phyloP scores from a whole-genome alignment of 1,140 invertebrate species.

The Charaxes varanes region DNA sequence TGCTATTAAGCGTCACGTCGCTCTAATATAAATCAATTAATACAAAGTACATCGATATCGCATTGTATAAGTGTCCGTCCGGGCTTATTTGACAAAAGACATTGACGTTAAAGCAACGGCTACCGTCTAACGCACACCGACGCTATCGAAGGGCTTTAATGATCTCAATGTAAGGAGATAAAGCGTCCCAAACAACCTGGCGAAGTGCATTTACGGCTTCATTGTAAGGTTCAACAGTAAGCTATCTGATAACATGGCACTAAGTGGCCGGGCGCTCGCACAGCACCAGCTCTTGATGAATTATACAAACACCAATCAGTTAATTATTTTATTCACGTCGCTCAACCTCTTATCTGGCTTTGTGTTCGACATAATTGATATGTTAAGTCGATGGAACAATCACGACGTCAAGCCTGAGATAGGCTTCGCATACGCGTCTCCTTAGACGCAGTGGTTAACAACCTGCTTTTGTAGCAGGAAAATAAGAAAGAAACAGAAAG shows the following conservation, averaged over 20 bases:
- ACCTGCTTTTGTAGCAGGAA: too few species aligned
- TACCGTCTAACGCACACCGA: constrained; percentile 4
- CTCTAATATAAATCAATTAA: not conserved
- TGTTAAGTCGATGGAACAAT: constrained; percentile 69
- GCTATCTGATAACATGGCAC: constrained; percentile 41
- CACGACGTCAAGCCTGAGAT: constrained; percentile 51
- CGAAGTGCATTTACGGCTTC: constrained; percentile 46
- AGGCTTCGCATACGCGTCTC: constrained; percentile 24
- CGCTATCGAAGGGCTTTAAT: constrained; percentile 5
- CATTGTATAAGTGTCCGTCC: not conserved
- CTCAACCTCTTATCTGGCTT: constrained; percentile 61
- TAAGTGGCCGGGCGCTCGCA: constrained; percentile 55
- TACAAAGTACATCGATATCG: constrained; percentile 3
- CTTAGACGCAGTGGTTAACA: too few species aligned
- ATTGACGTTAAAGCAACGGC: constrained; percentile 3
- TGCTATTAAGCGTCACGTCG: not conserved
- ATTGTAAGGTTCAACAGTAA: constrained; percentile 22
- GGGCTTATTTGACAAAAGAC: constrained; percentile 1
- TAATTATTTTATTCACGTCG: constrained; percentile 73
- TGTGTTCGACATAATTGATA: constrained; percentile 71
- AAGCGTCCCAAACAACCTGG: constrained; percentile 18
- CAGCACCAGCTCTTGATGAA: constrained; percentile 54
- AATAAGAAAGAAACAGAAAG: too few species aligned
- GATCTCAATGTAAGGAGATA: constrained; percentile 13
- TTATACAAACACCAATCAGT: constrained; percentile 72